Conservation (phyloP, 2,888 invertebrate genomes). For the Drosophila subquinaria region DNA sequence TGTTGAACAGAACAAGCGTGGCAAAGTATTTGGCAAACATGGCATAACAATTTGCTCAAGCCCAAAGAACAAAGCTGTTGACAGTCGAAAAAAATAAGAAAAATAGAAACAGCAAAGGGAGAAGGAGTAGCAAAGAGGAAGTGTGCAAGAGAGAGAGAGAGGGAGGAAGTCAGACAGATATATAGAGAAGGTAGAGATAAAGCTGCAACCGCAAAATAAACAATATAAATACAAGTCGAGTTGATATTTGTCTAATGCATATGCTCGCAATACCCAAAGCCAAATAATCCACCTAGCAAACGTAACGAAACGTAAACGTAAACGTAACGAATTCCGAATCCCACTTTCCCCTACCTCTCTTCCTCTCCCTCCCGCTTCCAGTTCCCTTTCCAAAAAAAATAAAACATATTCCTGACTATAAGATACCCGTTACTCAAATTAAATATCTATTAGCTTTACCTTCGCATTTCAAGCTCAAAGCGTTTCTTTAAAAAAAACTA, state of each 20-base stretch:
- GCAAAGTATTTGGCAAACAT: conserved; percentile 76
- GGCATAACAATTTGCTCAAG: conserved; percentile 73
- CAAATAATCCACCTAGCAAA: conserved; percentile 57
- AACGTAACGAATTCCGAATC: conserved; percentile 48
- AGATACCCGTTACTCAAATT: neutral
- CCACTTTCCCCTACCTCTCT: neutral
- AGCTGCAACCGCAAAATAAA: conserved; percentile 63
- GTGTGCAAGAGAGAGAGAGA: neutral
- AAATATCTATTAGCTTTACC: neutral
- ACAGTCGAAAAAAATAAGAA: conserved; percentile 30
- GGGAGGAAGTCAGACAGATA: neutral
- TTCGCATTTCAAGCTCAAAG: neutral
- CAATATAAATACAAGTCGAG: conserved; percentile 68
- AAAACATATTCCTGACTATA: neutral
- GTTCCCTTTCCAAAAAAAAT: neutral
- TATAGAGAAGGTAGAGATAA: neutral
- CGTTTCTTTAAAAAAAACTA: neutral
- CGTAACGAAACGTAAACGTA: conserved; percentile 60
- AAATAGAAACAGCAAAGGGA: conserved; percentile 1
- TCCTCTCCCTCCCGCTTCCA: neutral
- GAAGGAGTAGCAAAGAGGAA: neutral
- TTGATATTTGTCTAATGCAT: conserved; percentile 63
- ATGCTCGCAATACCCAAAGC: conserved; percentile 53
- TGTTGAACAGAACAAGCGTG: conserved; percentile 66
- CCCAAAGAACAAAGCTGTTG: conserved; percentile 64